Evolutionary conservation across 1,140 invertebrate species (phyloP), one percentile per base, ranked within the genome.

Genomic region (Bombus confusus): DNA sequence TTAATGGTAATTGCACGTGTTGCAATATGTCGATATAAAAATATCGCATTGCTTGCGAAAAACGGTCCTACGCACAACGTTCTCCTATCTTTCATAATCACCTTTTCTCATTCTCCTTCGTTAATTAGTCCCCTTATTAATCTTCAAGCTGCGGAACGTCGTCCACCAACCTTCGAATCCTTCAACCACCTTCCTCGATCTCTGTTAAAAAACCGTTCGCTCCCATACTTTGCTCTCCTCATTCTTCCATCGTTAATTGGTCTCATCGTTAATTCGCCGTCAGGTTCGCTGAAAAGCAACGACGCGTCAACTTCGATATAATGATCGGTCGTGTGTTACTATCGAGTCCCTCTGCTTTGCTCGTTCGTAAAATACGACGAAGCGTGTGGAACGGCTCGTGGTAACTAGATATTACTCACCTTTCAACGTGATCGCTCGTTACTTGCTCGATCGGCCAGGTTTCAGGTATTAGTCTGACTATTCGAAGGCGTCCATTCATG

Each of bases 331-430:
- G 66, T 64, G 47, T 80, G 76, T 83, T 69, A 83, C 81, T 68
- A 77, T 83, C 74, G 62, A 68, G 28, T 28, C 76, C 8, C 73
- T 85, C 76, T 86, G 74, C 31, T 37, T 18, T 3, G 10, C 41
- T 28, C 68, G 83, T 72, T 85, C 57, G 62, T 85, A 80, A 85
- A 84, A 68, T 76, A 83, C 75, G 43, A 71, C 82, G 82, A 18
- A 57, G 47, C 43, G 52, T n/a, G 71, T 59, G 64, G 52, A 64
- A 66, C n/a, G 57, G 31, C 39, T 73, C 75, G 57, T 52, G 83
- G 76, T 85, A 85, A 85, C 83, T 85, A 85, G 83, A 85, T 85
- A 85, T 85, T 85, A 85, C 77, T 85, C 83, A 72, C 66, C 83
- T 85, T 85, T 85, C 83, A 80, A 85, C 83, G 68, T 72, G 83